phyloP scores from a whole-genome alignment of 2,888 invertebrate genomes.

The Ferrisia virgata region DNA sequence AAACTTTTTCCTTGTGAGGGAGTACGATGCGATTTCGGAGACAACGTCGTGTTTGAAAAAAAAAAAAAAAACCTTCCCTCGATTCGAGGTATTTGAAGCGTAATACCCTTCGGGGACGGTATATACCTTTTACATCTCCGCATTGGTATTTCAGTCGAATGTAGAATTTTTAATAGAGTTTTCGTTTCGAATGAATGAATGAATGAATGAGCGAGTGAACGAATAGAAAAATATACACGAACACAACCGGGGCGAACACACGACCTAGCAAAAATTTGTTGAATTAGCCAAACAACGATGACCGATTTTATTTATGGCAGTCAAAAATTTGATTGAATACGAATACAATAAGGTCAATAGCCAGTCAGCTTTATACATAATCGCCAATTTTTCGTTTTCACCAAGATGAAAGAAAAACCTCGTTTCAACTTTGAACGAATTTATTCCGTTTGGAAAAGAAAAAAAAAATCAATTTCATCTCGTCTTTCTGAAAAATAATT shows the following conservation, averaged over 20 bases:
- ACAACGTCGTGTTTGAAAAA: not conserved
- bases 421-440: not conserved
- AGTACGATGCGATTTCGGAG: not conserved
- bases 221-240: not conserved
- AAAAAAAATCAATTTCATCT: not conserved
- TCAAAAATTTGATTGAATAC: no score
- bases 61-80: not conserved
- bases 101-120: not conserved
- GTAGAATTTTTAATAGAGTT: not conserved
- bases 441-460: not conserved
- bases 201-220: no score
- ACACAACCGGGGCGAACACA: not conserved
- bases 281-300: no score
- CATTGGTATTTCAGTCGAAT: not conserved
- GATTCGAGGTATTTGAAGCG: not conserved
- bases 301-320: no score
- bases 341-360: no score
- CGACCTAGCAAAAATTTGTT: not conserved
- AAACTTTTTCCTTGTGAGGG: not conserved
- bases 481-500: not conserved
- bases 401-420: no score
- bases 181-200: not conserved
- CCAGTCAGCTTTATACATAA: no score
- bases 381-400: no score
- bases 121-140: not conserved